Percentiles rank a stretch among this genome's conserved stretches.
Evolutionary conservation across 2,888 invertebrate genomes (phyloP).

Genomic region (Thereva nobilitata): DNA sequence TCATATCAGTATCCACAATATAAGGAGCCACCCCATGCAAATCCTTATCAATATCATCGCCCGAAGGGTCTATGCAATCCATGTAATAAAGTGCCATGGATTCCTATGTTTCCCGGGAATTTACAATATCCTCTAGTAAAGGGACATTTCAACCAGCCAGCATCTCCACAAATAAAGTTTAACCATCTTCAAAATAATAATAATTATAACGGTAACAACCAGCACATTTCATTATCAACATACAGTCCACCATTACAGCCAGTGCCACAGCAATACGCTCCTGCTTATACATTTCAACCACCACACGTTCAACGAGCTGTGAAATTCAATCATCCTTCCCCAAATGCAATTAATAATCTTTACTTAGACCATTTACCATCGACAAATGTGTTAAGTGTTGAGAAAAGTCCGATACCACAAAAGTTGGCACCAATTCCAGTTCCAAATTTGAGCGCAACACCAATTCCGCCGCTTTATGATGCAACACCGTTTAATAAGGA

Average conservation of each 20-base stretch:
- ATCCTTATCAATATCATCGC: constrained; percentile 46
- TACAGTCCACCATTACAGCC: constrained; percentile 53
- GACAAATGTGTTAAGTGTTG: constrained; percentile 32
- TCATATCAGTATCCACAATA: constrained; percentile 41
- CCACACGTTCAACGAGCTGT: constrained; percentile 41
- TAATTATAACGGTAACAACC: constrained; percentile 6
- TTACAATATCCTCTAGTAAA: constrained; percentile 45
- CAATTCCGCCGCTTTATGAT: constrained; percentile 67
- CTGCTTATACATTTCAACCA: constrained; percentile 38
- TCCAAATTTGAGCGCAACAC: constrained; percentile 67
- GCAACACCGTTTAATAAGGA: constrained; percentile 61
- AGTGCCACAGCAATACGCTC: constrained; percentile 50
- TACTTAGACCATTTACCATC: constrained; percentile 47
- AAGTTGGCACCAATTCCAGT: constrained; percentile 62
- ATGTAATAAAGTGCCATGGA: constrained; percentile 81
- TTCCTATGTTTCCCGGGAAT: constrained; percentile 64
- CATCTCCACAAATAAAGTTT: constrained; percentile 33
- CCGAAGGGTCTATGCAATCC: constrained; percentile 70
- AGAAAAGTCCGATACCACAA: constrained; percentile 42
- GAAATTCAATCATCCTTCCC: constrained; percentile 37
- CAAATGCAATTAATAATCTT: constrained; percentile 36
- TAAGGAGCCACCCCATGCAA: constrained; percentile 40
- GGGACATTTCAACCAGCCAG: constrained; percentile 27
- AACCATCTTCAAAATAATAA: constrained; percentile 30
- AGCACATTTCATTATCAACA: constrained; percentile 25